Base-by-base conservation (phyloP, 1,140 invertebrate genomes). In the Matsumurasca onukii region DNA sequence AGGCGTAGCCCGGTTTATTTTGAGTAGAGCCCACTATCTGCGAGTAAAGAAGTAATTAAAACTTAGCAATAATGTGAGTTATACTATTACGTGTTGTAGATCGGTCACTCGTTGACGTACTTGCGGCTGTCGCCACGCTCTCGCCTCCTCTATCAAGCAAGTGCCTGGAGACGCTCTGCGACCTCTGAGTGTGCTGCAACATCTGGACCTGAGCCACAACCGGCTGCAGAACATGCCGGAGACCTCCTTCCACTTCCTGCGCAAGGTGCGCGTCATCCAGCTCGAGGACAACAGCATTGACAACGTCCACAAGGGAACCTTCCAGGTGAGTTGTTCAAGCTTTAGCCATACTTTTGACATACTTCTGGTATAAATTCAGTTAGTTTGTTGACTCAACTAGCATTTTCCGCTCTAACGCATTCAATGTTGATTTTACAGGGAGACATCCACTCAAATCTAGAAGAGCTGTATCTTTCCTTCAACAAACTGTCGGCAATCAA, bases 121-220 rank as follows among this genome's bases (percentile, higher is more conserved):
- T 76, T 95, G 5, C 86, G 86, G 77, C 84, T 95, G 73, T 86
- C 89, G n/a, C 0, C 89, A 91, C 75, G 91, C 88, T n/a, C 82
- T 94, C 25, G 83, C 88, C 0, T 82, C 86, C 25, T 82, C 84
- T 0, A 79, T 88, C 13, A 85, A 80, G 67, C 84, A 86, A 57
- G 76, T 95, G 68, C 91, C 92, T 0, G 83, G 83, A 39, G 87
- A 89, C 66, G 83, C 89, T 0, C 81, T 95, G 22, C 87, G 89
- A 72, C 86, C 86, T 15, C 79, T 95, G n/a, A 86, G 85, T 2
- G 89, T 89, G 71, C 79, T 95, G 0, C 86, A 90, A 73, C 82
- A 89, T 71, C 80, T 96, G 51, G 91, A 95, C 80, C 78, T 95
- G 1, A 94, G 91, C 73, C 92, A 93, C 75, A 96, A 95, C 74